Conservation (phyloP, 2,797 vertebrate species). For the Gymnodraco acuticeps region DNA sequence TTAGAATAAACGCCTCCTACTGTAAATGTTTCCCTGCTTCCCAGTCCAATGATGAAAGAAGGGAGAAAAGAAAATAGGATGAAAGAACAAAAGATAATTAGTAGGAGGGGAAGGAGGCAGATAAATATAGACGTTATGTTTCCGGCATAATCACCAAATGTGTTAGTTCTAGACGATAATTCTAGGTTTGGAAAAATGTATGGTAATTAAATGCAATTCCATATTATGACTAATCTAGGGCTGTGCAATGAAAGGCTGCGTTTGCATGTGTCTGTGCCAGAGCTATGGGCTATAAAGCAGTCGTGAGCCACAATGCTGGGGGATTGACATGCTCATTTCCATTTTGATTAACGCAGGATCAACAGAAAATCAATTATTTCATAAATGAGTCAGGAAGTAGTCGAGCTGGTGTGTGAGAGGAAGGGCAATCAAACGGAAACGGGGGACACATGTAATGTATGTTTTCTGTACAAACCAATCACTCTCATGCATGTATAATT, state of each 20-base stretch:
- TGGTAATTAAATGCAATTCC: conserved; percentile 71
- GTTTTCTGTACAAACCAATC: conserved; percentile 42
- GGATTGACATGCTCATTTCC: conserved; percentile 80
- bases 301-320: conserved; percentile 67
- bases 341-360: conserved; percentile 80
- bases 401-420: conserved; percentile 27
- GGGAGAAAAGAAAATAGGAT: conserved; percentile 41
- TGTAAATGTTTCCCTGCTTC: conserved; percentile 54
- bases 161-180: conserved; percentile 60
- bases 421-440: conserved; percentile 39
- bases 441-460: conserved; percentile 36
- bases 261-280: conserved; percentile 51
- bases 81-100: conserved; percentile 52
- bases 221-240: conserved; percentile 64
- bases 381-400: conserved; percentile 62
- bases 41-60: conserved; percentile 31
- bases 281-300: conserved; percentile 53
- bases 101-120: conserved; percentile 62
- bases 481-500: conserved; percentile 20
- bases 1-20: conserved; percentile 39
- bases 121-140: conserved; percentile 67
- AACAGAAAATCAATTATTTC: conserved; percentile 79
- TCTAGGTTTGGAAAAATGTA: conserved; percentile 62
- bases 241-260: conserved; percentile 30
- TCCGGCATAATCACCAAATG: conserved; percentile 61